Percentiles rank a stretch among this genome's conserved stretches.
Conservation (phyloP, 2,888 invertebrate genomes). For the Acleris literana region DNA sequence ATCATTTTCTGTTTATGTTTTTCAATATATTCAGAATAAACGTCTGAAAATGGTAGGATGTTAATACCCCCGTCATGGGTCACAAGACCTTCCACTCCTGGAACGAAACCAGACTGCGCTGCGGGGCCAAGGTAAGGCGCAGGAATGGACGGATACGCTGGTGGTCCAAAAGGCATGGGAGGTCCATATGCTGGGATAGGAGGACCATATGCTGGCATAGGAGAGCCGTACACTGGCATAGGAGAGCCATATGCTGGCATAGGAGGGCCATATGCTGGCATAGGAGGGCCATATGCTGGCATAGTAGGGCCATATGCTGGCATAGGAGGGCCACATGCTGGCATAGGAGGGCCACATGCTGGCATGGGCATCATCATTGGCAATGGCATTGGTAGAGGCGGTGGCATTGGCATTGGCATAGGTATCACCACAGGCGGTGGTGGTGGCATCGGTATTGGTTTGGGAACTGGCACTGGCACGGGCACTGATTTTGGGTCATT, state of each 20-base stretch:
- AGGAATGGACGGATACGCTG: neutral
- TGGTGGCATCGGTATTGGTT: constrained; percentile 17
- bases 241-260: constrained; percentile 6
- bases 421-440: constrained; percentile 31
- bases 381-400: constrained; percentile 35
- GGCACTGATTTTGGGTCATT: constrained; percentile 25
- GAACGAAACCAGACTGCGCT: constrained; percentile 56
- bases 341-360: neutral
- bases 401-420: constrained; percentile 12
- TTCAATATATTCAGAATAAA: constrained; percentile 64
- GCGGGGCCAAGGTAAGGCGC: constrained; percentile 34
- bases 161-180: neutral
- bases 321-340: neutral
- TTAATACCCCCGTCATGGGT: constrained; percentile 68
- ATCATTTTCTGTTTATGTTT: constrained; percentile 63
- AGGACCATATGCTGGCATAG: neutral
- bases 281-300: constrained; percentile 18
- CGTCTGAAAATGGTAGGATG: constrained; percentile 72
- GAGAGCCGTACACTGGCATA: neutral
- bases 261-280: constrained; percentile 16
- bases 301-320: neutral
- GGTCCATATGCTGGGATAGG: neutral
- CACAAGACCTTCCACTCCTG: constrained; percentile 65
- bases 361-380: constrained; percentile 34
- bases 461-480: neutral